Percentiles rank a stretch among this genome's conserved stretches.
phyloP scores from a whole-genome alignment of 2,113 vertebrate genomes.

The Azemiops feae region DNA sequence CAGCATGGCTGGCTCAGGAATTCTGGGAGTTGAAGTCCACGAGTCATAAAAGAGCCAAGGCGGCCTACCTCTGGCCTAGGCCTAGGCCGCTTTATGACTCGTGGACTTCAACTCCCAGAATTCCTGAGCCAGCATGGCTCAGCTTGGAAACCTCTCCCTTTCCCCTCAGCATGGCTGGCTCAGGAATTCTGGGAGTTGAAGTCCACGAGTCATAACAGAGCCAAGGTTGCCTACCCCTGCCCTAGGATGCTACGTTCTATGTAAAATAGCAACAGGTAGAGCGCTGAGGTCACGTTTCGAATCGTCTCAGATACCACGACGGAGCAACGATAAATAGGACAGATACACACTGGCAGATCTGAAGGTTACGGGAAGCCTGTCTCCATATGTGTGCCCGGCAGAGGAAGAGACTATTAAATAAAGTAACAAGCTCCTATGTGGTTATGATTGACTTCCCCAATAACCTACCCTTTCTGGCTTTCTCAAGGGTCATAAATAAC shows the following conservation, averaged over 20 bases:
- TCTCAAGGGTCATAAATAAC: constrained; percentile 54
- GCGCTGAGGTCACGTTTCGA: neutral
- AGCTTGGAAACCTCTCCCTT: no score
- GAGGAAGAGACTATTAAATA: constrained; percentile 6
- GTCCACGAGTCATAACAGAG: no score
- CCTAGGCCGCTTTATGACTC: no score
- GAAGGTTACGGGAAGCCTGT: neutral
- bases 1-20: no score
- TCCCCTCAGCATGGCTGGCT: no score
- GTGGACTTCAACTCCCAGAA: no score
- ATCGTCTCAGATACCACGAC: neutral
- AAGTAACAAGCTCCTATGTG: neutral
- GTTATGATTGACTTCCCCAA: neutral
- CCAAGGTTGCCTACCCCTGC: no score
- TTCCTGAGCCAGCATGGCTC: no score
- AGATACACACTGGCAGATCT: neutral
- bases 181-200: no score
- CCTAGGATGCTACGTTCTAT: neutral
- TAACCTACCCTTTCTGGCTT: neutral
- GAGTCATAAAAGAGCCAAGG: no score
- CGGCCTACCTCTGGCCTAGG: no score
- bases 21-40: no score
- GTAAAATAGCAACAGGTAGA: neutral
- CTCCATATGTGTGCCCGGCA: neutral
- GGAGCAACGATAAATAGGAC: neutral